Conservation (phyloP, 2,888 invertebrate genomes). For the Marasmarcha lunaedactyla region DNA sequence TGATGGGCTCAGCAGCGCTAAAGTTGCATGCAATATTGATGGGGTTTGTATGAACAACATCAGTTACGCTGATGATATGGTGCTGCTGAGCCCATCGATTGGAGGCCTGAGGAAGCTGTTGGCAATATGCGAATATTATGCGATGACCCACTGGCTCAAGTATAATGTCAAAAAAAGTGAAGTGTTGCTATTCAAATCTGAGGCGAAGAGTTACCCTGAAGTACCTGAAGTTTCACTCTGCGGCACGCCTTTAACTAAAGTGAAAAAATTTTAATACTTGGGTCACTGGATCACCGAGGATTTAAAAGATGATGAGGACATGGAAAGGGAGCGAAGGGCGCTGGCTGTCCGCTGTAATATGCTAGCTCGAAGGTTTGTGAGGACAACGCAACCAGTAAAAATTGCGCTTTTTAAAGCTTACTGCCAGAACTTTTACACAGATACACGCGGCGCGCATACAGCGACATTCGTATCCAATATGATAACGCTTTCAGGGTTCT, state of each 20-base stretch:
- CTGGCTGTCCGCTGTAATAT: conserved; percentile 4
- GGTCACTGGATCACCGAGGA: conserved; percentile 4
- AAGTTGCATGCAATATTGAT: conserved; percentile 4
- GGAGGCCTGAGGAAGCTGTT: not conserved
- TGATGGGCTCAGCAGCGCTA: conserved; percentile 4
- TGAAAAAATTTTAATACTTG: not conserved
- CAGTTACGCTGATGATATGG: conserved; percentile 4
- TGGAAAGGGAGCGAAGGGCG: conserved; percentile 6
- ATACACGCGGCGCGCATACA: conserved; percentile 1
- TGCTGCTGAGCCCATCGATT: conserved; percentile 1
- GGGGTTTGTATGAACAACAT: conserved; percentile 2
- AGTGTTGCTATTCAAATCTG: not conserved
- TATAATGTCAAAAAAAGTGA: conserved; percentile 1
- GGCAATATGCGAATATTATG: not conserved
- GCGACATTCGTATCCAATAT: not conserved
- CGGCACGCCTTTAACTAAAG: not conserved
- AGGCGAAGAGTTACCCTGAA: not conserved
- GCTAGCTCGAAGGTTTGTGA: conserved; percentile 6
- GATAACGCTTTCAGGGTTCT: conserved; percentile 2
- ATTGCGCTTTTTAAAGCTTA: not conserved
- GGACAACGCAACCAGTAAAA: conserved; percentile 1
- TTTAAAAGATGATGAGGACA: conserved; percentile 3
- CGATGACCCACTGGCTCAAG: not conserved
- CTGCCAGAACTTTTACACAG: not conserved
- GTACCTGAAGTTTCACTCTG: not conserved